Conservation (phyloP, 2,113 vertebrate species). For the Saccopteryx leptura region DNA sequence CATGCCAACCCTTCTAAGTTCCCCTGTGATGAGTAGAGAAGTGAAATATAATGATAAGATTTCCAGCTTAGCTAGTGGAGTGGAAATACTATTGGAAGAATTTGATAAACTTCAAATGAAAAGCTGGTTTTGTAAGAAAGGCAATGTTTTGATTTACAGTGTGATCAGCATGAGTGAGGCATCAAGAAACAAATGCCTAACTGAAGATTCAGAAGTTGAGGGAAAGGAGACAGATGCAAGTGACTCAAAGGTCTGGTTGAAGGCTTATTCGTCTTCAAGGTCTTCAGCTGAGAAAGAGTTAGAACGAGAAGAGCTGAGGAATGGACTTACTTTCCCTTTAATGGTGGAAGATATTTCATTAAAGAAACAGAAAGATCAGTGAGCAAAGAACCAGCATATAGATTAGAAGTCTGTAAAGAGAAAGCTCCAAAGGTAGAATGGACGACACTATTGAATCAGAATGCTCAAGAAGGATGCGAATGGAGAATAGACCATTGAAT, state of each 20-base stretch:
- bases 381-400: background rate
- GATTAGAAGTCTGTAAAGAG: background rate
- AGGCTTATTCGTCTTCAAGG: background rate
- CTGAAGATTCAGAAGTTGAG: background rate
- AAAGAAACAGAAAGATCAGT: conserved; percentile 6
- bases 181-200: background rate
- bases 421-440: background rate
- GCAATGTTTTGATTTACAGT: conserved; percentile 2
- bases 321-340: background rate
- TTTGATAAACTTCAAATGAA: conserved; percentile 11
- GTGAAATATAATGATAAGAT: background rate
- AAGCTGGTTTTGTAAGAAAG: background rate
- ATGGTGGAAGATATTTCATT: background rate
- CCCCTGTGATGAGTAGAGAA: background rate
- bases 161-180: background rate
- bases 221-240: background rate
- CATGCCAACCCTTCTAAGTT: background rate
- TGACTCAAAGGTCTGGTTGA: background rate
- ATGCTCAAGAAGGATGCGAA: background rate
- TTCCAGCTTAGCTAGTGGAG: conserved; percentile 29
- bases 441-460: background rate
- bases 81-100: background rate
- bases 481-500: background rate
- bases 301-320: background rate
- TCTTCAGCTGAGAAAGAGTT: background rate